Evolutionary conservation across 2,888 invertebrate genomes (phyloP), one percentile per base, ranked within the genome.

Genomic region (Candidula unifasciata): DNA sequence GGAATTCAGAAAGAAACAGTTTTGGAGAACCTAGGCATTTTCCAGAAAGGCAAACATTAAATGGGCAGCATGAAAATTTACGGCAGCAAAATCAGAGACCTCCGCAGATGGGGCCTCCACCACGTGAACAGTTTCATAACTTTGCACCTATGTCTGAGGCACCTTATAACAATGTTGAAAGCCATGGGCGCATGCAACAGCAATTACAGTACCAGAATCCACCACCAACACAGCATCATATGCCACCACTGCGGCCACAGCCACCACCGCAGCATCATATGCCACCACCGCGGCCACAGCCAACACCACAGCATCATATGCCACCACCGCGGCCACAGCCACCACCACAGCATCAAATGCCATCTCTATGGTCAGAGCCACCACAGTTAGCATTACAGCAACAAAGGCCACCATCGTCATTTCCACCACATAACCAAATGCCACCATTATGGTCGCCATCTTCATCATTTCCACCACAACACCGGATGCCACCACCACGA

Each of bases 71-170:
- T 66, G 57, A 24, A 44, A 66, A 66, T 18, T 37, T 79, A 66
- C 78, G 27, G 21, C 3, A 33, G 18, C 79, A 30, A 2, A 30
- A 33, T 27, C 66, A 66, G 27, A 35, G 27, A 27, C 66, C 30
- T 66, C 44, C 44, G 27, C 78, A 64, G 2, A 44, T 44, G n/a
- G 66, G 78, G 27, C 78, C 66, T 35, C 79, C 79, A 68, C 10
- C 37, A 35, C 37, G 24, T 27, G 33, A 64, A 16, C 44, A 27
- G 18, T 79, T 68, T 79, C 79, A 79, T 44, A 44, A 27, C 33
- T 64, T 37, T 30, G 52, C 77, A 64, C 35, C 60, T n/a, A 64
- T 35, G 3, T n/a, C 44, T 18, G 79, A 44, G 27, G 27, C 68
- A 44, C 66, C 44, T 16, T 66, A 44, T 66, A 8, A 35, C 13